Base-by-base conservation (phyloP, 2,888 invertebrate species). In the Corbicula japonica region DNA sequence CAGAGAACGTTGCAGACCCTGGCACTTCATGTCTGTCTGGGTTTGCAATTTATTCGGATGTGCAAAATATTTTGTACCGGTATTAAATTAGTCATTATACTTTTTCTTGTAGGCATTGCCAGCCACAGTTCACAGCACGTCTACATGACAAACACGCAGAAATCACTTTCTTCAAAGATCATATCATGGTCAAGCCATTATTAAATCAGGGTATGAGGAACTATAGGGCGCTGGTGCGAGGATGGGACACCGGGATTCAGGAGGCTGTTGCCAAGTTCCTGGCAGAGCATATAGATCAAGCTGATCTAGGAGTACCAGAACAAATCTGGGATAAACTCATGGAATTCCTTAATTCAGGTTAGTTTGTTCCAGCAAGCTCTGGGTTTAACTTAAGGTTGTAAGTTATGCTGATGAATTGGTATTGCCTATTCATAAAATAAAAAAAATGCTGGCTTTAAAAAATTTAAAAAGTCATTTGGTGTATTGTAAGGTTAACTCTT, bases 211-310 rank as follows among this genome's bases (percentile, higher is more conserved):
- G 60, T 18, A 61, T 76, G 69, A 70, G 61, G 18, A 79, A 83
- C 60, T 83, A 79, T 32, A 69, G 74, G 15, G 61, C 38, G 8
- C 58, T 83, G 35, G 79, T 76, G 10, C 18, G 76, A 12, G 61
- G 72, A 15, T 83, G 83, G 83, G 83, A 83, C 61, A 70, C 76
- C 21, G 76, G 65, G 2, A 56, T 79, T n/a, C 79, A 79, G 46
- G 83, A 83, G 38, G 74, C 69, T 18, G 83, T 83, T 1, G 79
- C 76, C 18, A 79, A 71, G 32, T 76, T 79, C 44, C 66, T 83
- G 12, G 66, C 76, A 12, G 83, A 76, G 74, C 72, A 73, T 60
- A 76, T 83, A 26, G 79, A 79, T 60, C 79, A 79, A 34, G 63
- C 73, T 2, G 79, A 83, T 41, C 46, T 76, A 4, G 41, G 48